Conservation (phyloP, 2,113 vertebrate genomes). For the Tinamus guttatus region DNA sequence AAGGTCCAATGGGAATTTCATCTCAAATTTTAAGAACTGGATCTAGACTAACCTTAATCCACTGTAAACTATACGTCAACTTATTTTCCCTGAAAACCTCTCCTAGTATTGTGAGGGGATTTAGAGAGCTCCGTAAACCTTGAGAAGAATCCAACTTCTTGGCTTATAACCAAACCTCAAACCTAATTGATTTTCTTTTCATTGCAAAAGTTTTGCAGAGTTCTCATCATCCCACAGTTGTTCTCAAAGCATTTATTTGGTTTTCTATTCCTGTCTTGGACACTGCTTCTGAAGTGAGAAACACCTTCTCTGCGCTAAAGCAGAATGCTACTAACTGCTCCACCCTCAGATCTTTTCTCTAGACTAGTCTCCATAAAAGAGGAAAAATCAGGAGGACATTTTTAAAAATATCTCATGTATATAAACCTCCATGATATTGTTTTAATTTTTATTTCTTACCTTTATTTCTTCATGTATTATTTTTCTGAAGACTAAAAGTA, state of each 20-base stretch:
- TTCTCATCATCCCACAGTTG: neutral
- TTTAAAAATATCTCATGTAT: neutral
- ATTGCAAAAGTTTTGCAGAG: constrained; percentile 18
- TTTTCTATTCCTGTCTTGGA: neutral
- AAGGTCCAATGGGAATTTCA: constrained; percentile 22
- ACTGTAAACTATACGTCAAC: constrained; percentile 20
- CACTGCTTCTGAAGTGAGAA: neutral
- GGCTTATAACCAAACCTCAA: constrained; percentile 55
- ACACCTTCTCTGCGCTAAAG: neutral
- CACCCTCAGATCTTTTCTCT: neutral
- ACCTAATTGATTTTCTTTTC: constrained; percentile 46
- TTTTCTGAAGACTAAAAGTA: neutral
- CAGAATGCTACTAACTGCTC: neutral
- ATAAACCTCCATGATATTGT: neutral
- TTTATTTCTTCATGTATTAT: neutral
- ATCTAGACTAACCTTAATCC: constrained; percentile 44
- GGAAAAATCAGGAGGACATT: neutral
- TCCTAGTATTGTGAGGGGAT: constrained; percentile 35
- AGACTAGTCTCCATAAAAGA: neutral
- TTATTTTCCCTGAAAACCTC: constrained; percentile 25
- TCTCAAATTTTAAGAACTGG: constrained; percentile 22
- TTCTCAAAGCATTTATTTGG: neutral
- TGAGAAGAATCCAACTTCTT: constrained; percentile 40
- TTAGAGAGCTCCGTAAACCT: constrained; percentile 56
- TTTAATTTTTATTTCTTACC: neutral